phyloP scores from a whole-genome alignment of 2,113 vertebrate genomes.

The Antigone vipio region DNA sequence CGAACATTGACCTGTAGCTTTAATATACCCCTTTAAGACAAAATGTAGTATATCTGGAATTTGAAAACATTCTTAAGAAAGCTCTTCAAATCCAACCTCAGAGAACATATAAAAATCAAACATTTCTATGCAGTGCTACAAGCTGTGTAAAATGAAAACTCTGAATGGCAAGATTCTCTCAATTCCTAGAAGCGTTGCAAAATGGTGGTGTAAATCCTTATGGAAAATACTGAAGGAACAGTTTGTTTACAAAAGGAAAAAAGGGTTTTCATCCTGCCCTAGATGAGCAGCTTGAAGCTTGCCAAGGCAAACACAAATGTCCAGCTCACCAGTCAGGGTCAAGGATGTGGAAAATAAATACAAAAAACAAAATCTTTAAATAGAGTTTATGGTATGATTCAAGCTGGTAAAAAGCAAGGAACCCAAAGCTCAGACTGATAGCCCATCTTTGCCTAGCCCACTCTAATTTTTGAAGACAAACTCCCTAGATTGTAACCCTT shows the following conservation, averaged over 20 bases:
- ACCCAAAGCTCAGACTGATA: not conserved
- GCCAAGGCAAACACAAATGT: constrained; percentile 66
- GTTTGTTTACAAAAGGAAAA: constrained; percentile 52
- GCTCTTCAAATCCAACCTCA: not conserved
- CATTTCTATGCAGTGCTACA: not conserved
- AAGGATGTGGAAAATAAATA: constrained; percentile 59
- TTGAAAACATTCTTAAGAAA: not conserved
- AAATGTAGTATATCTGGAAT: not conserved
- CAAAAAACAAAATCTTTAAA: constrained; percentile 37
- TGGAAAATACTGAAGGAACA: constrained; percentile 36
- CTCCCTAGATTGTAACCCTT: not conserved
- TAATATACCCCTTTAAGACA: not conserved
- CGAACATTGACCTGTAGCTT: not conserved
- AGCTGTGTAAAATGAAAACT: not conserved
- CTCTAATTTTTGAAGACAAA: not conserved
- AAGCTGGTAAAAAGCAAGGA: not conserved
- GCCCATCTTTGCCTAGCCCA: not conserved
- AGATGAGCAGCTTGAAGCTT: constrained; percentile 1
- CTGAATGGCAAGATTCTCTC: not conserved
- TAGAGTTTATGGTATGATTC: constrained; percentile 42
- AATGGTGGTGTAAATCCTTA: constrained; percentile 42
- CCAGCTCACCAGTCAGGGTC: constrained; percentile 49
- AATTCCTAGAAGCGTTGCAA: constrained; percentile 56
- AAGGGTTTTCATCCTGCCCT: constrained; percentile 49
- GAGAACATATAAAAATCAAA: not conserved